These are phyloP conservation scores for Rhinolophus sinicus DNA, from an alignment of 2,113 vertebrate genomes.

Conservation along the genomic window DNA sequence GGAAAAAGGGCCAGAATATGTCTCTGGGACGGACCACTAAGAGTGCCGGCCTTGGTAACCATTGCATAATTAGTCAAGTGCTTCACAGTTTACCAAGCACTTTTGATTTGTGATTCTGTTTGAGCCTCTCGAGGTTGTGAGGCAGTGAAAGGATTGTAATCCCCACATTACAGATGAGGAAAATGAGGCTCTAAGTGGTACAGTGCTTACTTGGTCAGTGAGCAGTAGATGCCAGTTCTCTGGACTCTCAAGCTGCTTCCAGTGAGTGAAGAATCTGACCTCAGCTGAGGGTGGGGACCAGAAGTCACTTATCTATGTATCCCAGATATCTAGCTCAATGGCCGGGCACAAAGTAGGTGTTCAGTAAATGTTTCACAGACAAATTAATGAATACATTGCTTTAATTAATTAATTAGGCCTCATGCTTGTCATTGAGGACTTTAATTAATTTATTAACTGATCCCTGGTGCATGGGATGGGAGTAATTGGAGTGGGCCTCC, in stretches of 20 bases:
- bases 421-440: not conserved
- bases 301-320: not conserved
- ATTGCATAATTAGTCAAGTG: not conserved
- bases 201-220: not conserved
- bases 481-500: not conserved
- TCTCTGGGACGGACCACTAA: not conserved
- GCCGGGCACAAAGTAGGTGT: not conserved
- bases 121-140: not conserved
- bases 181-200: not conserved
- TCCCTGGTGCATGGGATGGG: not conserved
- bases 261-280: not conserved
- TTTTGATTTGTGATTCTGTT: not conserved
- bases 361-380: not conserved
- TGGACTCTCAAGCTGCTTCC: not conserved
- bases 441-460: slow-evolving; percentile 4
- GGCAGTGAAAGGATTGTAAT: not conserved
- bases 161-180: not conserved
- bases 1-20: not conserved
- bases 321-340: not conserved
- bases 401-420: not conserved
- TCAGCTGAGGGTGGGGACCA: not conserved
- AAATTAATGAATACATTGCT: not conserved
- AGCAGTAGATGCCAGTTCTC: not conserved
- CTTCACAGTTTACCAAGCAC: not conserved
- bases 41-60: not conserved